phyloP scores from a whole-genome alignment of 2,797 vertebrate species.

The Microcaecilia unicolor region DNA sequence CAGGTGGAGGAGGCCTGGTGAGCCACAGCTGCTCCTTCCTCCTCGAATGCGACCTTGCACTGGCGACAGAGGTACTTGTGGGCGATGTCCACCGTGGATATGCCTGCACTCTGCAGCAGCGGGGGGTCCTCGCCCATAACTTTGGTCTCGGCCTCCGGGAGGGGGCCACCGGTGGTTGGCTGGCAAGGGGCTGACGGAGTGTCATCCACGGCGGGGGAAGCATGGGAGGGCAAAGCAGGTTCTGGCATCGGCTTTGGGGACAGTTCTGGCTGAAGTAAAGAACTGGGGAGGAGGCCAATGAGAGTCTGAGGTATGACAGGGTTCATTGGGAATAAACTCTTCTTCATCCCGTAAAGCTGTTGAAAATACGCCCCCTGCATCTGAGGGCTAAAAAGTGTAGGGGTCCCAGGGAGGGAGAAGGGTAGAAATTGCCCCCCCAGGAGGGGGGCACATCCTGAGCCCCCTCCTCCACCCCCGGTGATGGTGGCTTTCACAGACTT shows the following conservation, averaged over 20 bases:
- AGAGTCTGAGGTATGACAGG: slow-evolving; percentile 56
- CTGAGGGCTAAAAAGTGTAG: slow-evolving; percentile 35
- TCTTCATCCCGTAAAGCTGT: slow-evolving; percentile 53
- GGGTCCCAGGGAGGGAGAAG: slow-evolving; percentile 33
- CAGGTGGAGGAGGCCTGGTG: slow-evolving; percentile 41
- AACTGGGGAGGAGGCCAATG: slow-evolving; percentile 45
- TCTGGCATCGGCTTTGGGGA: slow-evolving; percentile 33
- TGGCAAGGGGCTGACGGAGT: slow-evolving; percentile 13
- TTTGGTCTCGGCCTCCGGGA: neutral
- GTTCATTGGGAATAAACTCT: slow-evolving; percentile 53
- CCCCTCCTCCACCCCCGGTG: slow-evolving; percentile 8
- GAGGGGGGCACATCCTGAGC: slow-evolving; percentile 32
- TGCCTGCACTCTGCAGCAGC: slow-evolving; percentile 34
- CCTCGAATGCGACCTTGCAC: slow-evolving; percentile 44
- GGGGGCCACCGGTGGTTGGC: neutral
- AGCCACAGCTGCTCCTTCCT: slow-evolving; percentile 33
- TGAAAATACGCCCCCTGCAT: slow-evolving; percentile 51
- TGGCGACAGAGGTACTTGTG: slow-evolving; percentile 48
- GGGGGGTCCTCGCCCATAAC: slow-evolving; percentile 24
- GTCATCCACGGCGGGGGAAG: slow-evolving; percentile 23
- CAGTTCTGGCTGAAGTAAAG: slow-evolving; percentile 33
- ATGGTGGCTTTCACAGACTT: slow-evolving; percentile 44
- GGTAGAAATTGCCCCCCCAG: slow-evolving; percentile 47
- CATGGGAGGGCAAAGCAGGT: too few relatives aligned
- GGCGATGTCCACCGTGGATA: slow-evolving; percentile 53